Conservation (phyloP, 2,797 vertebrate species). For the Antrozous pallidus region DNA sequence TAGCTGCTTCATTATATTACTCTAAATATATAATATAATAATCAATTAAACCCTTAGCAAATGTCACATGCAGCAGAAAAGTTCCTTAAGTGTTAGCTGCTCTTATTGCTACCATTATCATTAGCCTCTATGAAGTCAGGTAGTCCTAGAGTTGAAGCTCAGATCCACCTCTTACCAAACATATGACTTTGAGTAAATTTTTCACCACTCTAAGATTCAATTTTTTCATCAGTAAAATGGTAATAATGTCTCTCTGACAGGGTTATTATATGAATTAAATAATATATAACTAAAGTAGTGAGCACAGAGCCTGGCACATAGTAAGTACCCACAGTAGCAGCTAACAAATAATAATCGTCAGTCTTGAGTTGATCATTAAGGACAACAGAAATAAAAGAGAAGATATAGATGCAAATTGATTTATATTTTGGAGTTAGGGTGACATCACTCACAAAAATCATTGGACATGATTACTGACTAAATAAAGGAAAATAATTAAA, state of each 20-base stretch:
- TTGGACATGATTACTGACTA: no score
- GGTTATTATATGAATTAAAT: not conserved
- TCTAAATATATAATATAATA: not conserved
- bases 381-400: no score
- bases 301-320: not conserved
- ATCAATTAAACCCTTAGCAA: not conserved
- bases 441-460: no score
- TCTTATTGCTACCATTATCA: not conserved
- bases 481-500: not conserved
- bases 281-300: not conserved
- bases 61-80: not conserved
- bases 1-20: not conserved
- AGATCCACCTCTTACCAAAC: not conserved
- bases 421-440: no score
- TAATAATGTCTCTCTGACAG: not conserved
- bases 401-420: no score
- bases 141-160: not conserved
- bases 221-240: not conserved
- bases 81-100: not conserved
- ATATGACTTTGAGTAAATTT: not conserved
- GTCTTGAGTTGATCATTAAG: no score
- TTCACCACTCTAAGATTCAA: no score
- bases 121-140: not conserved
- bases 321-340: no score
- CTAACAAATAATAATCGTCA: no score